phyloP scores from a whole-genome alignment of 2,888 invertebrate genomes.

The Orthosia cruda region DNA sequence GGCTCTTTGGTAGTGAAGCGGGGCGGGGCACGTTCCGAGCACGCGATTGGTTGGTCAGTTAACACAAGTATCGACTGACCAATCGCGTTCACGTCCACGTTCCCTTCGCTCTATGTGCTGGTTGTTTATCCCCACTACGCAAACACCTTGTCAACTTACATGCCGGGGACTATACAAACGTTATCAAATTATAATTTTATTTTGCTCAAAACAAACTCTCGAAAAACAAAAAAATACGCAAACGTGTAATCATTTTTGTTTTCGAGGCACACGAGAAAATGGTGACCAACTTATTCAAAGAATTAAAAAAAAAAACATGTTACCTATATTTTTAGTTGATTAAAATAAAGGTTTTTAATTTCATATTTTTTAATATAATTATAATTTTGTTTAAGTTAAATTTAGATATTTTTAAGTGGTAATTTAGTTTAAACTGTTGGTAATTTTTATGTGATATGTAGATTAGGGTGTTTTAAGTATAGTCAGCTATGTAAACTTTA shows the following conservation, averaged over 20 bases:
- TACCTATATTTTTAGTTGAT: conserved; percentile 72
- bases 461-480: conserved; percentile 54
- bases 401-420: conserved; percentile 60
- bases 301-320: conserved; percentile 63
- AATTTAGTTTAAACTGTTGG: conserved; percentile 72
- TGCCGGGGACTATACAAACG: too few relatives aligned
- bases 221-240: neutral
- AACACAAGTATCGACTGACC: too few relatives aligned
- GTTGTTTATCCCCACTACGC: too few relatives aligned
- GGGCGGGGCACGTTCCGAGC: too few relatives aligned
- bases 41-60: too few relatives aligned
- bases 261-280: conserved; percentile 16
- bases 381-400: conserved; percentile 35
- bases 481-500: conserved; percentile 33
- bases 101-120: too few relatives aligned
- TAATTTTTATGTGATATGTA: conserved; percentile 86
- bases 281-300: conserved; percentile 55
- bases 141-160: too few relatives aligned
- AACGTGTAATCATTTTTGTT: neutral
- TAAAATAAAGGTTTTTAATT: conserved; percentile 48
- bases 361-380: conserved; percentile 55
- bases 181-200: neutral
- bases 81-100: too few relatives aligned
- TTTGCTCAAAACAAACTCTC: conserved; percentile 16
- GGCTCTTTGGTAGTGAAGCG: too few relatives aligned